phyloP scores from a whole-genome alignment of 2,888 invertebrate genomes.

The Gortyna flavago region DNA sequence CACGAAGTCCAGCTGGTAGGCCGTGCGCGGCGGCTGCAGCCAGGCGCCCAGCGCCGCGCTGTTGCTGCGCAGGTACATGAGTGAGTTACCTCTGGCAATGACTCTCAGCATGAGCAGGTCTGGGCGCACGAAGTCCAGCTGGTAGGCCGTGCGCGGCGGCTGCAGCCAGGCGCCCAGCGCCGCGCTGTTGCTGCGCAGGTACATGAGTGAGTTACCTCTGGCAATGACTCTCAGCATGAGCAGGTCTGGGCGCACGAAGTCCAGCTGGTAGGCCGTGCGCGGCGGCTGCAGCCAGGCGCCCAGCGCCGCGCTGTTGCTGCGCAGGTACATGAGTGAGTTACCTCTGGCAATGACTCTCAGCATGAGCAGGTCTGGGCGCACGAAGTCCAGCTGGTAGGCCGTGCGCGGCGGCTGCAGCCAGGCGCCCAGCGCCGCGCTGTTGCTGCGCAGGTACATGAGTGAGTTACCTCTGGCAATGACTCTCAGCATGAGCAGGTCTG shows the following conservation, averaged over 20 bases:
- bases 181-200: constrained; percentile 95
- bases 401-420: constrained; percentile 98
- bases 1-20: constrained; percentile 97
- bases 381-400: constrained; percentile 96
- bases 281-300: constrained; percentile 98
- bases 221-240: constrained; percentile 95
- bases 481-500: constrained; percentile 96
- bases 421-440: constrained; percentile 95
- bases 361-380: constrained; percentile 97
- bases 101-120: constrained; percentile 96
- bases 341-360: constrained; percentile 94
- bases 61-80: constrained; percentile 96
- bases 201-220: constrained; percentile 94
- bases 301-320: constrained; percentile 95
- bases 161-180: constrained; percentile 97
- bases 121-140: constrained; percentile 97
- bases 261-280: constrained; percentile 96
- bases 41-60: constrained; percentile 96
- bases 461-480: constrained; percentile 93
- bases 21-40: constrained; percentile 97
- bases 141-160: constrained; percentile 96
- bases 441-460: constrained; percentile 96
- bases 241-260: constrained; percentile 97
- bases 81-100: constrained; percentile 92
- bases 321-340: constrained; percentile 95